A percentile compares a stretch with the other conserved stretches of the same genome.
These are phyloP conservation scores for Eleginops maclovinus DNA, from an alignment of 2,113 vertebrate genomes.

Conservation along the genomic window DNA sequence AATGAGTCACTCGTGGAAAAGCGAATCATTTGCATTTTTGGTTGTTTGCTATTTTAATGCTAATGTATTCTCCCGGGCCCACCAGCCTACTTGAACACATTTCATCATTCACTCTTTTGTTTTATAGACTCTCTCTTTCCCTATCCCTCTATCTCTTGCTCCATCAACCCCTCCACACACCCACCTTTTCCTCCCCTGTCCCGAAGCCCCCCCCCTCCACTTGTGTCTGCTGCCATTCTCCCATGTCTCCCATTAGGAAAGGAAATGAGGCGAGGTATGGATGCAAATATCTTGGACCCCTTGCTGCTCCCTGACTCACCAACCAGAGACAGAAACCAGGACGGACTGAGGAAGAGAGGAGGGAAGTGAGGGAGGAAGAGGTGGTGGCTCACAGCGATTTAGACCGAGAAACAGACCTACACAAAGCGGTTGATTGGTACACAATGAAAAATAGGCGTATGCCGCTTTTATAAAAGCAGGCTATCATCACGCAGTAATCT, in stretches of 20 bases:
- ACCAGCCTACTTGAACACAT: slow-evolving; percentile 35
- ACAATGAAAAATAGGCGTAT: slow-evolving; percentile 7
- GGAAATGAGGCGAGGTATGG: slow-evolving; percentile 72
- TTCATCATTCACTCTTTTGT: slow-evolving; percentile 40
- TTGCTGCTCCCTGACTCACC: slow-evolving; percentile 70
- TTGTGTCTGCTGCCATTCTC: slow-evolving; percentile 47
- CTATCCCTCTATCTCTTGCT: slow-evolving; percentile 31
- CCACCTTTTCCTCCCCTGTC: slow-evolving; percentile 9
- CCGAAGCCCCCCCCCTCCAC: slow-evolving; percentile 27
- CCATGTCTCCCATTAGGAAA: slow-evolving; percentile 68
- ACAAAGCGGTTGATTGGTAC: slow-evolving; percentile 26
- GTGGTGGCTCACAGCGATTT: slow-evolving; percentile 19
- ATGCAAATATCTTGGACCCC: slow-evolving; percentile 70
- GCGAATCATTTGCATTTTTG: slow-evolving; percentile 48
- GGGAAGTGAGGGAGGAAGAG: slow-evolving; percentile 16
- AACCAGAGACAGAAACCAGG: slow-evolving; percentile 54
- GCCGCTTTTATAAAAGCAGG: not conserved
- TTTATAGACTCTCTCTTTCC: slow-evolving; percentile 40
- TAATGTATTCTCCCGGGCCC: slow-evolving; percentile 55
- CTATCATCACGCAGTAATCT: slow-evolving; percentile 44
- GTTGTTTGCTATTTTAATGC: slow-evolving; percentile 60
- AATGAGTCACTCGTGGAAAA: slow-evolving; percentile 64
- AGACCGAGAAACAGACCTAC: slow-evolving; percentile 29
- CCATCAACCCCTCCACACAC: slow-evolving; percentile 28
- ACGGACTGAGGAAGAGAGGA: slow-evolving; percentile 14